Evolutionary conservation across 92 coral and sea anemone genomes (phyloP).

Genomic region (Bergia sp.): DNA sequence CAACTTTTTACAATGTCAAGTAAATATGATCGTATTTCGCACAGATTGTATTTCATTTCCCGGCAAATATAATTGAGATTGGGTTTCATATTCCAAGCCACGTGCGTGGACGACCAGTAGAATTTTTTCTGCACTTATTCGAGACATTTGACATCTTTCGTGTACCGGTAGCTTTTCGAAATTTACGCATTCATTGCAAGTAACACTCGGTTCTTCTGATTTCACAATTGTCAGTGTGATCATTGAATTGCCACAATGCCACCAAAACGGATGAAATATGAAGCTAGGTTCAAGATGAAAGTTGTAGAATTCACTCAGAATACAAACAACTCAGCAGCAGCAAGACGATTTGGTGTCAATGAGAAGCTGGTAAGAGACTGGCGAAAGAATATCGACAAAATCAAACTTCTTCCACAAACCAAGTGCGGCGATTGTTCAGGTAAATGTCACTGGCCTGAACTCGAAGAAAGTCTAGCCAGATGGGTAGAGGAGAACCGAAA

Average conservation of each 20-base stretch:
- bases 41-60: constrained; percentile 18
- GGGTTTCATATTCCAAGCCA: constrained; percentile 26
- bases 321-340: constrained; percentile 58
- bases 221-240: constrained; percentile 22
- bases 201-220: constrained; percentile 24
- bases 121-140: constrained; percentile 11
- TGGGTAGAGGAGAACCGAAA: constrained; percentile 9
- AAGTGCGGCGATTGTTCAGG: constrained; percentile 56
- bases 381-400: constrained; percentile 45
- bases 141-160: constrained; percentile 30
- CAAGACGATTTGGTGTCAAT: constrained; percentile 54
- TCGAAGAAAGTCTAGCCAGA: background rate
- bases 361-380: constrained; percentile 69
- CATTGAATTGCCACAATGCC: constrained; percentile 44
- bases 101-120: background rate
- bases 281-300: constrained; percentile 57
- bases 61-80: background rate
- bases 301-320: constrained; percentile 52
- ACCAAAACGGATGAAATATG: constrained; percentile 55
- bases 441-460: constrained; percentile 13
- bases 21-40: constrained; percentile 11
- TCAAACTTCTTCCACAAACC: constrained; percentile 32
- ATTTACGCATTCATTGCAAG: constrained; percentile 26
- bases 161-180: constrained; percentile 14
- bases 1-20: constrained; percentile 1